Evolutionary conservation across 2,113 vertebrate species (phyloP), one percentile per base, ranked within the genome.

Genomic region (Nyctereutes procyonoides): DNA sequence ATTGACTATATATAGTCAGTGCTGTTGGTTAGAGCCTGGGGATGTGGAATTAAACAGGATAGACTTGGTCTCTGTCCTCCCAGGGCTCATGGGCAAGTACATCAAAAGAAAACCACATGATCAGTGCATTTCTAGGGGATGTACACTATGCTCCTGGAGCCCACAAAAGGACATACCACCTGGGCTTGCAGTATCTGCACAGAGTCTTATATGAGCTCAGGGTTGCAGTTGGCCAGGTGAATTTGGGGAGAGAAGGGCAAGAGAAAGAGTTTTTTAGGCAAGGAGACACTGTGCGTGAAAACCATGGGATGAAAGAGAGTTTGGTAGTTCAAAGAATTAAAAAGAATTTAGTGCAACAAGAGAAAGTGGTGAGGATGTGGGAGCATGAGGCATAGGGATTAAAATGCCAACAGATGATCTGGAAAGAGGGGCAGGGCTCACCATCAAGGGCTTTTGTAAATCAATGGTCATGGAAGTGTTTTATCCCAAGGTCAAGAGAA

Each of bases 141-240:
- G 22, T 12, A 19, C 43, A 5, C 8, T 16, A 10, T 7, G 15
- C 17, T 35, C 1, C 19, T 19, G n/a, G 5, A 8, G 28, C 7
- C 88, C 22, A 12, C 0, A 15, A 24, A 62, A 38, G 87, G 73
- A 35, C 69, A 43, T 12, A 32, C 56, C 28, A 17, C 35, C 51
- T 89, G 15, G 22, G 60, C n/a, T 79, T 20, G 48, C 20, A 6
- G 15, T 3, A 3, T 53, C 62, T 30, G 14, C 8, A 71, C 28
- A 67, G n/a, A 67, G 48, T n/a, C 5, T 20, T 16, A 0, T 0
- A 0, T 7, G 67, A 55, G 32, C 80, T 51, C 30, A 55, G 26
- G 26, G n/a, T 5, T 56, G 32, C 32, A 71, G 53, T 17, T 30
- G 55, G 14, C 19, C 53, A 35, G 65, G 81, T 86, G 63, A 43